Evolutionary conservation across 2,113 vertebrate genomes (phyloP), one percentile per base, ranked within the genome.

Genomic region (Alexandromys fortis): DNA sequence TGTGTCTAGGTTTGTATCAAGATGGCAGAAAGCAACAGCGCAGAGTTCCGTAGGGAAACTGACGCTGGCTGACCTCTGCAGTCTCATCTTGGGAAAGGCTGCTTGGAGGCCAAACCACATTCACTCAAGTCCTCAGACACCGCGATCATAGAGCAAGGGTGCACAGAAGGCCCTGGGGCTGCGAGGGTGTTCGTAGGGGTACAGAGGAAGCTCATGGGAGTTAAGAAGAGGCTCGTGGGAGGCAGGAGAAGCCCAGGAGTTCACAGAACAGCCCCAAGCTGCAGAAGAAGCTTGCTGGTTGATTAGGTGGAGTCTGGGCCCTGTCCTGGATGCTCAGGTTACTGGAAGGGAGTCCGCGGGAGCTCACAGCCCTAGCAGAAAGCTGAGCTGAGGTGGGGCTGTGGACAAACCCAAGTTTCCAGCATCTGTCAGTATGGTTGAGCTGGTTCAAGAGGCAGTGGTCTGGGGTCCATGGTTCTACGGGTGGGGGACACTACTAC

Each of bases 401-500:
- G 72, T 26, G 22, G 16, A 30, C 70, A 61, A 26, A 17, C 24
- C 33, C 28, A 13, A 61, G 24, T 55, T 58, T 4, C 26, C 24
- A 24, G 47, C n/a, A 70, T 76, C 13, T 6, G 10, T 30, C 24
- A 52, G 58, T 8, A 52, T 5, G 5, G 35, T 30, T 26, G 75
- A 1, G 10, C 38, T 22, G 7, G 16, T n/a, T 21, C 81, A 45
- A 3, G 2, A 0, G 17, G 45, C 45, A 24, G 63, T 4, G 5
- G 2, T 38, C 61, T 19, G 65, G 65, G 17, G 42, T 13, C 45
- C 58, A 33, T 0, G 21, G 68, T 16, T 1, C 24, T 5, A 4
- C 0, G 8, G 75, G 26, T 45, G 24, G 89, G 85, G 35, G 68
- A 26, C 28, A 8, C 9, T 26, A 35, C 30, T 19, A 38, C 22